These are phyloP conservation scores for Diadumene lineata DNA, from an alignment of 92 coral and sea anemone species.

Conservation along the genomic window DNA sequence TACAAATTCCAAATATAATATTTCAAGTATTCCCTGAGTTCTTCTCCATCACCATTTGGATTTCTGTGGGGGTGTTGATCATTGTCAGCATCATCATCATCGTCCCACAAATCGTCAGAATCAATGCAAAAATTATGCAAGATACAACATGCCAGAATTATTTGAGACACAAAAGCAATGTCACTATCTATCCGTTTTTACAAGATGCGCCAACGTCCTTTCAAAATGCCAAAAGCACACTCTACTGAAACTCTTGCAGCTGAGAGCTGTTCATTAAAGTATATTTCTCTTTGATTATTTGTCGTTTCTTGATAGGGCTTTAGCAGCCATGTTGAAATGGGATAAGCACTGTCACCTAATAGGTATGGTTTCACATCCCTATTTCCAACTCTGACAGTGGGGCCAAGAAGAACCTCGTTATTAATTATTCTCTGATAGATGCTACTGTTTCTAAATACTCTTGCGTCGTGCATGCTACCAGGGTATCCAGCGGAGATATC, in stretches of 20 bases:
- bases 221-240: constrained; percentile 50
- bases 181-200: constrained; percentile 49
- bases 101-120: constrained; percentile 38
- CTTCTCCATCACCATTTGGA: too few relatives aligned
- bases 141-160: constrained; percentile 29
- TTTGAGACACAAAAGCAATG: constrained; percentile 38
- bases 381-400: constrained; percentile 27
- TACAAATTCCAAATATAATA: too few relatives aligned
- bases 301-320: constrained; percentile 43
- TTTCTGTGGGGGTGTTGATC: too few relatives aligned
- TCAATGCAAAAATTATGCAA: constrained; percentile 38
- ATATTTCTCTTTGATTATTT: constrained; percentile 42
- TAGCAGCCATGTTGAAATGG: constrained; percentile 45
- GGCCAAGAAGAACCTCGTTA: constrained; percentile 26
- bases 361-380: constrained; percentile 36
- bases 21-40: too few relatives aligned
- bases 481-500: constrained; percentile 48
- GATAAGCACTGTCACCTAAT: constrained; percentile 49
- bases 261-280: constrained; percentile 51
- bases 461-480: constrained; percentile 52
- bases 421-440: constrained; percentile 22
- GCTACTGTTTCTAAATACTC: constrained; percentile 25
- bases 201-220: too few relatives aligned
- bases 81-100: too few relatives aligned
- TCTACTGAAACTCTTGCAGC: constrained; percentile 55